Base-by-base conservation (phyloP, 1,140 invertebrate genomes). In the Ceratina calcarata region DNA sequence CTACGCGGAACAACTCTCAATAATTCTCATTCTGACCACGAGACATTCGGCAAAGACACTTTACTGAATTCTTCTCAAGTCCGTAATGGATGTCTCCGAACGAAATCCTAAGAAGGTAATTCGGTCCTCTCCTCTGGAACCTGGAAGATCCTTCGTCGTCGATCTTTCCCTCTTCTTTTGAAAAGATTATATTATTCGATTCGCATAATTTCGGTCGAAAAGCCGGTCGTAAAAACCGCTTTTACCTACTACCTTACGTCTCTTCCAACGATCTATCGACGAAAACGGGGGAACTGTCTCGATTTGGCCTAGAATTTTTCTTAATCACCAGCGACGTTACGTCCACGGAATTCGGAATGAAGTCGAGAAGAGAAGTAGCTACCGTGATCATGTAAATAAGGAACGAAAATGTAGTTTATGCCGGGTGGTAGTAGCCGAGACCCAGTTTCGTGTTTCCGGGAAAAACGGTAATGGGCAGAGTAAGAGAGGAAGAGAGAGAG, bases 381-480 rank as follows among this genome's bases (percentile, higher is more conserved):
- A 45, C 49, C 55, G 13, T n/a, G 60, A 64, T 72, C 76, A 55
- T 78, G 76, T 65, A 78, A 78, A 78, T 72, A 78, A 71, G 49
- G 69, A 45, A 72, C 20, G 76, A 64, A 78, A 78, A 78, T 72
- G 76, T 65, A 65, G 69, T 78, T 78, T 72, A 57, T 55, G 32
- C 32, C 55, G 72, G 57, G 76, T 45, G 37, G 37, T 45, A 45
- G 37, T 65, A 78, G 58, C 76, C 68, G 61, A 65, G 69, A 78
- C 76, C 76, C 79, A 82, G 72, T 77, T 71, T 55, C 55, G 57
- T 20, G 62, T 78, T 72, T 77, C 69, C 18, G 57, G 0, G 51
- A 16, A 76, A 58, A 80, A 76, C 71, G 66, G 73, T 76, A 74
- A 85, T 84, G 76, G 64, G 18, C n/a, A 53, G 45, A 10, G 2